Base-by-base conservation (phyloP, 2,113 vertebrate species). In the Labrus mixtus region DNA sequence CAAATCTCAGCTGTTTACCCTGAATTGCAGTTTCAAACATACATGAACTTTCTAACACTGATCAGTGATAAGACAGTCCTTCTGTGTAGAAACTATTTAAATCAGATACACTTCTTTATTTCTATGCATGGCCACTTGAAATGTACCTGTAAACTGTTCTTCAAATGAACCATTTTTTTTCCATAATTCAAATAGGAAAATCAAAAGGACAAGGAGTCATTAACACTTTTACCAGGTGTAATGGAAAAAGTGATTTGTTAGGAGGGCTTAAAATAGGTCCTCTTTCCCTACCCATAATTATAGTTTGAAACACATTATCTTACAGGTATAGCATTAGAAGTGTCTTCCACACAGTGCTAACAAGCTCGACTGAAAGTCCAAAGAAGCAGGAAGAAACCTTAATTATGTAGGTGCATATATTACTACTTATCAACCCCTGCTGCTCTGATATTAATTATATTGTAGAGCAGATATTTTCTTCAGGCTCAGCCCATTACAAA, bases 211-310 rank as follows among this genome's bases (percentile, higher is more conserved):
- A 91, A 90, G 90, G 84, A 80, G 89, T 93, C 88, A 94, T 94
- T 94, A 94, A 93, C 90, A 94, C 93, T 88, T 94, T 94, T 93
- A 92, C 90, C 86, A 80, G 88, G 81, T 92, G 89, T 93, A 93
- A 95, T 93, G 76, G 88, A 85, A 92, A 93, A 95, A 92, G 89
- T 91, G 87, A 93, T 95, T 93, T 92, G 90, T 92, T 93, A 88
- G 87, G 87, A 91, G 82, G 81, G 92, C 91, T 91, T 89, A 92
- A 94, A 94, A 94, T 92, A 94, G 84, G 81, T 86, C 83, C 84
- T 84, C 81, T 91, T 93, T 93, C 86, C 86, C 73, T 88, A 56
- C 88, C 87, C 91, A 84, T 94, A 92, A 94, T 95, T 93, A 93
- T 83, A 91, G 87, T 93, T 89, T 89, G 91, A 93, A 94, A 90